These are phyloP conservation scores for Macrotrachela quadricornifera DNA, from an alignment of 1,140 invertebrate genomes.

Conservation along the genomic window DNA sequence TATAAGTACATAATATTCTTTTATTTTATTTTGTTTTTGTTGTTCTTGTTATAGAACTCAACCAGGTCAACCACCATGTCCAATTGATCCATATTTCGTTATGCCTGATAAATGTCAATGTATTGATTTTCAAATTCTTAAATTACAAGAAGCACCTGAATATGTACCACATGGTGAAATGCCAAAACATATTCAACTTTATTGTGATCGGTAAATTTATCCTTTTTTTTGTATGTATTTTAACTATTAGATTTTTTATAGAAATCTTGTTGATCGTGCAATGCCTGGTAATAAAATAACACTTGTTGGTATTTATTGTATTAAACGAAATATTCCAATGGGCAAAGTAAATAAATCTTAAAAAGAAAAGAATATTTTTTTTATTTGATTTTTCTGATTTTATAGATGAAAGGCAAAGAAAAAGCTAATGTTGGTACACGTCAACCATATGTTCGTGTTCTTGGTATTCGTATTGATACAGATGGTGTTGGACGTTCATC, in stretches of 20 bases:
- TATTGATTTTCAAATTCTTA: slow-evolving; percentile 66
- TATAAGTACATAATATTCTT: background rate
- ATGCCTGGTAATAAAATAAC: slow-evolving; percentile 86
- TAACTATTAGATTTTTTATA: slow-evolving; percentile 33
- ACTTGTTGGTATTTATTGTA: slow-evolving; percentile 83
- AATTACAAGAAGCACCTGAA: slow-evolving; percentile 86
- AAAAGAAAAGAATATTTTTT: background rate
- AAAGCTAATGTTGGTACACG: slow-evolving; percentile 75
- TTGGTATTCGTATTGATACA: slow-evolving; percentile 67
- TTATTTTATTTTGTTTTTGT: background rate
- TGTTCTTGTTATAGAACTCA: background rate
- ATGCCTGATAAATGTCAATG: slow-evolving; percentile 87
- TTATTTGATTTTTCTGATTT: background rate
- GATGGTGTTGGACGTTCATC: slow-evolving; percentile 39
- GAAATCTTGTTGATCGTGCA: slow-evolving; percentile 64
- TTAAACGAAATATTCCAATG: slow-evolving; percentile 57
- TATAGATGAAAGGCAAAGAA: slow-evolving; percentile 2
- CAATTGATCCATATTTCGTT: slow-evolving; percentile 90
- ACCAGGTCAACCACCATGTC: slow-evolving; percentile 46
- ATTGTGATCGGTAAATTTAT: slow-evolving; percentile 24
- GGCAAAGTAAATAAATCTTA: slow-evolving; percentile 22
- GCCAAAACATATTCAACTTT: slow-evolving; percentile 80
- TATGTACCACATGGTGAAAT: slow-evolving; percentile 93
- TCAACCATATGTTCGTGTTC: slow-evolving; percentile 71
- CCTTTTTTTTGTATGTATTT: slow-evolving; percentile 10